A percentile compares a stretch with the other conserved stretches of the same genome.
Evolutionary conservation across 2,888 invertebrate species (phyloP).

Genomic region (Diaphora mendica): DNA sequence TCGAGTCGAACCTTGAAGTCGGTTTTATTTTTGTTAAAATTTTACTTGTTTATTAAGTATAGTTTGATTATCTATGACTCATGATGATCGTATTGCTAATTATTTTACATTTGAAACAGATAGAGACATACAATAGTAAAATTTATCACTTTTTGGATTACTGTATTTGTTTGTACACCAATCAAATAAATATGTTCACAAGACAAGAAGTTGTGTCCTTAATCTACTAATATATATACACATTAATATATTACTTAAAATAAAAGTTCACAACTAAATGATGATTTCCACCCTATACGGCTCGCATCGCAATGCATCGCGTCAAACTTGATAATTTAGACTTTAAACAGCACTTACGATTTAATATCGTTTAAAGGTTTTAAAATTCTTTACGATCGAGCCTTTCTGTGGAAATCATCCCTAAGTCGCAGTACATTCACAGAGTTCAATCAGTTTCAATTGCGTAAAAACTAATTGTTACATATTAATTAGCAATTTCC

Average conservation of each 20-base stretch:
- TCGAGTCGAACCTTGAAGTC: too few relatives aligned
- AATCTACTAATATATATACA: not conserved
- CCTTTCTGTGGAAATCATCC: too few relatives aligned
- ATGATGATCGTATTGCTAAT: not conserved
- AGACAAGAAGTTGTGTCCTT: not conserved
- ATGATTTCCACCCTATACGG: too few relatives aligned
- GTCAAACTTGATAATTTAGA: too few relatives aligned
- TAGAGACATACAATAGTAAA: not conserved
- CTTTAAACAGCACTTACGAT: too few relatives aligned
- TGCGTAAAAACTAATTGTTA: not conserved
- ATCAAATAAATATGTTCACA: conserved; percentile 7
- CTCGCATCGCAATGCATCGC: too few relatives aligned
- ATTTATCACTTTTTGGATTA: not conserved
- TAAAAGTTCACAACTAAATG: not conserved
- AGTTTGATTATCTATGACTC: not conserved
- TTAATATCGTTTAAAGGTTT: too few relatives aligned
- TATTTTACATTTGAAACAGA: not conserved
- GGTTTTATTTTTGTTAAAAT: too few relatives aligned
- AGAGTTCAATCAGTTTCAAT: not conserved
- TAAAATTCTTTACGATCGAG: too few relatives aligned
- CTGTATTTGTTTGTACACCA: not conserved
- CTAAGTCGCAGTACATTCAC: not conserved
- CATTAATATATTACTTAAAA: not conserved
- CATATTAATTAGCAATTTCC: not conserved
- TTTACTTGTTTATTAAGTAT: not conserved